Percentiles rank a stretch among this genome's conserved stretches.
These are phyloP conservation scores for Cavia porcellus DNA, from an alignment of 2,113 vertebrate genomes.

Conservation along the genomic window DNA sequence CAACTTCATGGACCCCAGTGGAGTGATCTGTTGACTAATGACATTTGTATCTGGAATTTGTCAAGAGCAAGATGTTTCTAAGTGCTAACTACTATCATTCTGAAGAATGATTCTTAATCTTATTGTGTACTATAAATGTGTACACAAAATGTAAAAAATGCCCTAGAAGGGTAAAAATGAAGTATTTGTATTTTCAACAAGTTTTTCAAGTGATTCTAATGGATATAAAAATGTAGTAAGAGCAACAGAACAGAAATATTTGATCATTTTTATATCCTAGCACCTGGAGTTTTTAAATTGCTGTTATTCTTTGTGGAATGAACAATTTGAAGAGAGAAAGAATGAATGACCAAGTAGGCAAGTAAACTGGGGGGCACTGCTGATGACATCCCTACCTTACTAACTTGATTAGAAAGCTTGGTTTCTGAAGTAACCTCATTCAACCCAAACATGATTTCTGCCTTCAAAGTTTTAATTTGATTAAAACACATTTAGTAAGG, in stretches of 20 bases:
- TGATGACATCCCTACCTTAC: neutral
- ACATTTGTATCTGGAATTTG: neutral
- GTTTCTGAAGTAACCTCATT: slow-evolving; percentile 8
- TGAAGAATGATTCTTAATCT: neutral
- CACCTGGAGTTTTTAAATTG: neutral
- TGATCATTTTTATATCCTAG: neutral
- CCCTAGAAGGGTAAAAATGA: neutral
- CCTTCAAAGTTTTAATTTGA: slow-evolving; percentile 71
- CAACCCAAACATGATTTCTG: neutral
- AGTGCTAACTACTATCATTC: neutral
- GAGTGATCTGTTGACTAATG: neutral
- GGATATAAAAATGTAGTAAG: neutral
- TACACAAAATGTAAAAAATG: neutral
- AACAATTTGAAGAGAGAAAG: neutral
- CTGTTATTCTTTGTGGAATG: slow-evolving; percentile 1
- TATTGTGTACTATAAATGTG: neutral
- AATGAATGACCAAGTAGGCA: neutral
- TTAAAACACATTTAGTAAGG: slow-evolving; percentile 59
- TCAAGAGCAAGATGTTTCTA: neutral
- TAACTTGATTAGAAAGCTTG: neutral
- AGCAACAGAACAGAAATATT: neutral
- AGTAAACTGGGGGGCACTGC: neutral
- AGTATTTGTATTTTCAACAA: neutral
- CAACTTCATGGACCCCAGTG: neutral
- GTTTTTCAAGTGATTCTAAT: neutral